Conservation (phyloP, 2,888 invertebrate species). For the Belgica antarctica region DNA sequence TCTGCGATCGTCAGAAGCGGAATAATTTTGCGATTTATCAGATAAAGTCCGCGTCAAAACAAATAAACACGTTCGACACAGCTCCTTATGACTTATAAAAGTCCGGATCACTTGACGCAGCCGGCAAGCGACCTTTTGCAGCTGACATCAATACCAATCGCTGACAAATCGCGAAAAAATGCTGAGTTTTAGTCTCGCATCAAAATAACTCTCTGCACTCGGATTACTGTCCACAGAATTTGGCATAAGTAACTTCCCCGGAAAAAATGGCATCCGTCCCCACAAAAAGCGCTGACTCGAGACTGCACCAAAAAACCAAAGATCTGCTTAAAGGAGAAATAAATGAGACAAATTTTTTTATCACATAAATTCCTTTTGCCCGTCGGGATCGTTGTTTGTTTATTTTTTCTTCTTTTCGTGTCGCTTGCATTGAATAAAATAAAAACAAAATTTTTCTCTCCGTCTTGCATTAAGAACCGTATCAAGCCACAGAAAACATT, state of each 20-base stretch:
- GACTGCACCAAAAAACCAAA: background rate
- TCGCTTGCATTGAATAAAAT: background rate
- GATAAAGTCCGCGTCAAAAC: no score
- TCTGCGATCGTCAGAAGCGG: no score
- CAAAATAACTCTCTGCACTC: background rate
- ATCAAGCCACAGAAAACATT: constrained; percentile 4
- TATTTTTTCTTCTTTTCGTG: background rate
- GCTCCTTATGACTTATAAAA: no score
- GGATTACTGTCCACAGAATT: no score
- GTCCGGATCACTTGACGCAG: no score
- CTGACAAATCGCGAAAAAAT: no score
- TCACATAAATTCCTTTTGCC: constrained; percentile 36
- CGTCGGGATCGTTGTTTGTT: constrained; percentile 33
- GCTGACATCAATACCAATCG: no score
- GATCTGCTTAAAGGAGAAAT: background rate
- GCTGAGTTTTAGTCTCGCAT: no score
- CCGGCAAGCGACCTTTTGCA: no score
- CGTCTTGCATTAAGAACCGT: constrained; percentile 25
- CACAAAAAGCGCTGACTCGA: background rate
- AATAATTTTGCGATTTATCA: no score
- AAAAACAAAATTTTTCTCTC: background rate
- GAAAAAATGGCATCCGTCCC: no score
- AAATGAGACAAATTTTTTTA: constrained; percentile 43
- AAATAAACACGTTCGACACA: no score
- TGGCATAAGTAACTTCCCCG: background rate